Conservation (phyloP, 2,113 vertebrate genomes). For the Octodon degus region DNA sequence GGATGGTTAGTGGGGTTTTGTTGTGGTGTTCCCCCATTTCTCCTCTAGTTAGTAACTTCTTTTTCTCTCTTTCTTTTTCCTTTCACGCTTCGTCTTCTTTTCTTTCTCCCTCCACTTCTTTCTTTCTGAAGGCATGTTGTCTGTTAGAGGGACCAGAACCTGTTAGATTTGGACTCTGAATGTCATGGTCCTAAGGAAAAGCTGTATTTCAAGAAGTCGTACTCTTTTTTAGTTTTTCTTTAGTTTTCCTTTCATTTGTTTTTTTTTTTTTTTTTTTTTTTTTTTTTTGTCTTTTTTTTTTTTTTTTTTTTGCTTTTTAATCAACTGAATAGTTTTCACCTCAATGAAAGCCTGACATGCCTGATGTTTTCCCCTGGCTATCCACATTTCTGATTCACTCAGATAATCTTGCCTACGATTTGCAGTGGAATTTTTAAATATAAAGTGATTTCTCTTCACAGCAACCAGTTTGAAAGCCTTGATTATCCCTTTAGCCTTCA, state of each 20-base stretch:
- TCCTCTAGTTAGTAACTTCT: not conserved
- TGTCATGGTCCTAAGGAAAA: not conserved
- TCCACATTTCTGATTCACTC: slow-evolving; percentile 67
- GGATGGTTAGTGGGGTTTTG: not conserved
- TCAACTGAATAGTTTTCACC: slow-evolving; percentile 7
- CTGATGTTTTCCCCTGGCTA: slow-evolving; percentile 42
- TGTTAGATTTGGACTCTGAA: not conserved
- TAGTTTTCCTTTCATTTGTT: not conserved
- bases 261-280: slow-evolving; percentile 62
- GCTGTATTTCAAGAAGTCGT: not conserved
- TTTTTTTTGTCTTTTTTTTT: no score
- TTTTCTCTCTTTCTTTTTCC: fast-evolving
- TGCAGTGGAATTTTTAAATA: slow-evolving; percentile 62
- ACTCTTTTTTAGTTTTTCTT: not conserved
- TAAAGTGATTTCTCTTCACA: slow-evolving; percentile 57
- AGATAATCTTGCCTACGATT: slow-evolving; percentile 59
- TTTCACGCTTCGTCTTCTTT: no score
- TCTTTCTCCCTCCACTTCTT: not conserved
- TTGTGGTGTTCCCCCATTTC: not conserved
- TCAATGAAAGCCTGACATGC: slow-evolving; percentile 42
- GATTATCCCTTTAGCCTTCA: slow-evolving; percentile 50
- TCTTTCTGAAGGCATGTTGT: not conserved
- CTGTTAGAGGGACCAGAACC: not conserved
- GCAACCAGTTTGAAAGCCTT: slow-evolving; percentile 62
- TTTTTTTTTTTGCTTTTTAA: slow-evolving; percentile 51